Evolutionary conservation across 2,797 vertebrate species (phyloP), one percentile per base, ranked within the genome.

Genomic region (Peromyscus eremicus): DNA sequence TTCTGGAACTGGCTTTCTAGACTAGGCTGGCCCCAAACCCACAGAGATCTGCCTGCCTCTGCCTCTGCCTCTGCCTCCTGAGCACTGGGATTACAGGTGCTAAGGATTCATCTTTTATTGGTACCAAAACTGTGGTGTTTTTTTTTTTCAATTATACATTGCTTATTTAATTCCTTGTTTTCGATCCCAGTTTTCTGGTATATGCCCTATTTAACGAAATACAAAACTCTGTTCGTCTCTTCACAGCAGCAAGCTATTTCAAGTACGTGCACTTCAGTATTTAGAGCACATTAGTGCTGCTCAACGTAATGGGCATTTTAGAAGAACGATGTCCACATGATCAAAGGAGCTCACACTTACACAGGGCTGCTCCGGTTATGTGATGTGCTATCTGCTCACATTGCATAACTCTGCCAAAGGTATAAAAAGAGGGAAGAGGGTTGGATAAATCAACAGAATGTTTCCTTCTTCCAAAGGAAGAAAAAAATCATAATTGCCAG

Each of bases 81-180:
- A 70, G 68, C 19, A 8, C 21, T 73, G n/a, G 21, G n/a, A 40
- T 73, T 23, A 73, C 37, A 23, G n/a, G 70, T 11, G n/a, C 70
- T 37, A 40, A 73, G 64, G 29, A 73, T 93, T 85, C 91, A 14
- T 76, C 91, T 92, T 88, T 95, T 83, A 83, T 94, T 94, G 64
- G n/a, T 37, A 93, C 40, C 14, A 93, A 49, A 60, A 87, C 0
- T 93, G 5, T 81, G 49, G 5, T 81, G 49, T 91, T 94, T 49
- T 60, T 60, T 68, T n/a, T 92, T 95, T 92, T 40, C 37, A 95
- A 11, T 75, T 93, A 82, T 40, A 46, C 0, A 60, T 21, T 68
- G 1, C 66, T 73, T 40, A 80, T 71, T 87, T 91, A 57, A 89
- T 93, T 93, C 8, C 17, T 55, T 94, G 29, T 77, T 92, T 95